Conservation (phyloP, 2,113 vertebrate genomes). For the Nothobranchius kuhntae region DNA sequence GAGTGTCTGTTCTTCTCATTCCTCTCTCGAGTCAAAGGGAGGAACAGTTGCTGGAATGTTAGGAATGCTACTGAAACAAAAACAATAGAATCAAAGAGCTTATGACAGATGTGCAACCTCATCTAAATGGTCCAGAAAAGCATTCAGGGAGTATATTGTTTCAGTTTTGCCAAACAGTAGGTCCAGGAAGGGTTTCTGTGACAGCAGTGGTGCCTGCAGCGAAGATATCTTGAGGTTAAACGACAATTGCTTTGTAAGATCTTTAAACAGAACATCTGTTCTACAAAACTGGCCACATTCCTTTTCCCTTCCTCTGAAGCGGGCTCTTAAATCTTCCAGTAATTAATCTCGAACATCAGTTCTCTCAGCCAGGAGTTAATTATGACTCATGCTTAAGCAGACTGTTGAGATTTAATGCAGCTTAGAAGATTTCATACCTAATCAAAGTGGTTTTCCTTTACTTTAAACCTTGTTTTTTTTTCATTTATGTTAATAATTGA, state of each 20-base stretch:
- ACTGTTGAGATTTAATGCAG: conserved; percentile 53
- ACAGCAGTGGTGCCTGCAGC: conserved; percentile 30
- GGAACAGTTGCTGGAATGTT: conserved; percentile 58
- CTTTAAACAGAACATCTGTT: conserved; percentile 23
- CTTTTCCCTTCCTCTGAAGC: conserved; percentile 3
- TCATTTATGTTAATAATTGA: conserved; percentile 1
- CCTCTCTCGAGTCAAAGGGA: conserved; percentile 41
- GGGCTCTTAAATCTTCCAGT: conserved; percentile 17
- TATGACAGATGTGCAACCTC: conserved; percentile 61
- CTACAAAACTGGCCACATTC: conserved; percentile 10
- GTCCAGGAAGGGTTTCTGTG: conserved; percentile 19
- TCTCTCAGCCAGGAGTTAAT: conserved; percentile 43
- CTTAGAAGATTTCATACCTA: conserved; percentile 41
- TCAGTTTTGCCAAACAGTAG: conserved; percentile 8
- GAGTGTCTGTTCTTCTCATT: conserved; percentile 26
- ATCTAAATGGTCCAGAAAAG: conserved; percentile 30
- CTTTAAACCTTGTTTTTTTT: neutral
- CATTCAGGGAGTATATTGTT: conserved; percentile 20
- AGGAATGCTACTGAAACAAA: conserved; percentile 57
- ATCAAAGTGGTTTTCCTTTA: conserved; percentile 2
- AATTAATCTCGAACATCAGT: conserved; percentile 37
- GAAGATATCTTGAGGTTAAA: conserved; percentile 36
- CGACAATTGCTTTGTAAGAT: conserved; percentile 10
- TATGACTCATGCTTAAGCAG: conserved; percentile 56
- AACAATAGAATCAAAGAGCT: conserved; percentile 48